phyloP scores from a whole-genome alignment of 2,888 invertebrate species.

The Himalopsyche kuldschensis region DNA sequence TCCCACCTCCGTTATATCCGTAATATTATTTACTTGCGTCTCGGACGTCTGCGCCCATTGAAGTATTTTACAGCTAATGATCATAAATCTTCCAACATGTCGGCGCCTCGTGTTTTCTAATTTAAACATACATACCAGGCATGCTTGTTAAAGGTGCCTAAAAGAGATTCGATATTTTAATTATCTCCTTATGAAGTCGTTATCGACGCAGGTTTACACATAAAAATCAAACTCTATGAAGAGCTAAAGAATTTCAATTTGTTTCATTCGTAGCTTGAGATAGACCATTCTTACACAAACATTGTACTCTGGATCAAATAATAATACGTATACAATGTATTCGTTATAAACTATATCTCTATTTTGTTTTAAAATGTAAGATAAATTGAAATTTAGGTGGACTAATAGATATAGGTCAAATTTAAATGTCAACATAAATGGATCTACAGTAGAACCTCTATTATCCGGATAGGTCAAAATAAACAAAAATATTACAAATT shows the following conservation, averaged over 20 bases:
- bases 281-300: no score
- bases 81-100: constrained; percentile 31
- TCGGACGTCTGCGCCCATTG: background rate
- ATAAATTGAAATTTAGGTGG: no score
- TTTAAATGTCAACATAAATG: no score
- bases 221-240: no score
- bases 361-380: no score
- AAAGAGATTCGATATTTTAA: constrained; percentile 33
- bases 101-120: constrained; percentile 34
- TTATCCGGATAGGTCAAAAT: no score
- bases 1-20: background rate
- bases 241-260: background rate
- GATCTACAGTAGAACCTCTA: no score
- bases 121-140: constrained; percentile 13
- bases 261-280: background rate
- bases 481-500: no score
- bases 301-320: no score
- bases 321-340: no score
- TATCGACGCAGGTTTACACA: background rate
- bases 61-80: constrained; percentile 28
- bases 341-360: no score
- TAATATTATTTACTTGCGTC: background rate
- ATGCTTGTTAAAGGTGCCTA: constrained; percentile 18
- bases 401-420: no score
- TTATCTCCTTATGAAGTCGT: constrained; percentile 16